Percentiles rank a stretch among this genome's conserved stretches.
Conservation (phyloP, 2,888 invertebrate species). For the Saturnia pavonia region DNA sequence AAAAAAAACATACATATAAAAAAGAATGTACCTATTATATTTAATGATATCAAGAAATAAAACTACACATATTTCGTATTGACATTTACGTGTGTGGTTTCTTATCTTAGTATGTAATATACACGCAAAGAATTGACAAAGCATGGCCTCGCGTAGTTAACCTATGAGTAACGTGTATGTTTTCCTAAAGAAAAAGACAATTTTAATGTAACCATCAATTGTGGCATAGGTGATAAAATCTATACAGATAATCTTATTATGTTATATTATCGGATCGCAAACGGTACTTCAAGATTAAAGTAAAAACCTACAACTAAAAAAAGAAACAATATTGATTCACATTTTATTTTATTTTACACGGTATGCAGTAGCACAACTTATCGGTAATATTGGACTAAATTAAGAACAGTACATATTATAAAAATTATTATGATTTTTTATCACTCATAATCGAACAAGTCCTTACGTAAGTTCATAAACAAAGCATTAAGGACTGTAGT, state of each 20-base stretch:
- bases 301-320: not conserved
- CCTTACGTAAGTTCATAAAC: not conserved
- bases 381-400: too few species aligned
- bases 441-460: not conserved
- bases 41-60: not conserved
- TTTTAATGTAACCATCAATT: constrained; percentile 14
- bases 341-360: too few species aligned
- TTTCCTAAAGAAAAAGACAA: constrained; percentile 31
- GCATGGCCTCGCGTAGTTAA: constrained; percentile 63
- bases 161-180: constrained; percentile 71
- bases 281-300: not conserved
- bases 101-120: constrained; percentile 35
- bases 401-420: too few species aligned
- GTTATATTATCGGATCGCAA: not conserved
- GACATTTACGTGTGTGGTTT: not conserved
- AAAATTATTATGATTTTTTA: not conserved
- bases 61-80: not conserved
- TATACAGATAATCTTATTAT: not conserved
- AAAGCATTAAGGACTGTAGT: not conserved
- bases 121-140: constrained; percentile 44
- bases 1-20: not conserved
- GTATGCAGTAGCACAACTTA: too few species aligned
- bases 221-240: not conserved
- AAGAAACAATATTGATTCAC: not conserved
- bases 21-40: not conserved